Percentiles rank a stretch among this genome's conserved stretches.
Evolutionary conservation across 2,888 invertebrate species (phyloP).

Genomic region (Agriopis marginaria): DNA sequence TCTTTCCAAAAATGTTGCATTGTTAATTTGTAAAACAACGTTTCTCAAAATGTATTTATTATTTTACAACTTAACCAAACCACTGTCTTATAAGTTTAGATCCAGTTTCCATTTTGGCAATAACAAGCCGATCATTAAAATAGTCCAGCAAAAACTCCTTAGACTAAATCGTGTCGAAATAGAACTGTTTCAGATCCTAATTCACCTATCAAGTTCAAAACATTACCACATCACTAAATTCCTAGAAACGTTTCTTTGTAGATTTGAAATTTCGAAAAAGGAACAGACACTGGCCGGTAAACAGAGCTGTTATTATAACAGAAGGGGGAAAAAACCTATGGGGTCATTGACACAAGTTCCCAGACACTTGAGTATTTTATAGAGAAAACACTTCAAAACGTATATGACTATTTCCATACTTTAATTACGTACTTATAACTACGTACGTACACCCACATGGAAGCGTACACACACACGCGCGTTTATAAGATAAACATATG

Average conservation of each 20-base stretch:
- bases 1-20: conserved; percentile 1
- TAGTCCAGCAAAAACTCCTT: conserved; percentile 8
- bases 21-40: conserved; percentile 10
- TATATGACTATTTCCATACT: conserved; percentile 85
- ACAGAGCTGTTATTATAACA: conserved; percentile 79
- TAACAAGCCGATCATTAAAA: conserved; percentile 9
- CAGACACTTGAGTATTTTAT: conserved; percentile 83
- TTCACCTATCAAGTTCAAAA: conserved; percentile 30
- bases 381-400: conserved; percentile 85
- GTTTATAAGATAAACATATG: conserved; percentile 81
- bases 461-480: conserved; percentile 57
- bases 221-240: conserved; percentile 50
- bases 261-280: conserved; percentile 63
- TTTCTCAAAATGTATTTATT: conserved; percentile 28
- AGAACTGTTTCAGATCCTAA: conserved; percentile 19
- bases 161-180: conserved; percentile 1
- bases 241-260: conserved; percentile 51
- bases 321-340: conserved; percentile 69
- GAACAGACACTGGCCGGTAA: conserved; percentile 69
- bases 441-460: conserved; percentile 66
- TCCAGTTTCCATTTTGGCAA: conserved; percentile 20
- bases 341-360: conserved; percentile 78
- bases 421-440: conserved; percentile 74
- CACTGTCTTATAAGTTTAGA: conserved; percentile 8
- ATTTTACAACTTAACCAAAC: conserved; percentile 11